Base-by-base conservation (phyloP, 1,140 invertebrate genomes). In the Cephus cinctus region DNA sequence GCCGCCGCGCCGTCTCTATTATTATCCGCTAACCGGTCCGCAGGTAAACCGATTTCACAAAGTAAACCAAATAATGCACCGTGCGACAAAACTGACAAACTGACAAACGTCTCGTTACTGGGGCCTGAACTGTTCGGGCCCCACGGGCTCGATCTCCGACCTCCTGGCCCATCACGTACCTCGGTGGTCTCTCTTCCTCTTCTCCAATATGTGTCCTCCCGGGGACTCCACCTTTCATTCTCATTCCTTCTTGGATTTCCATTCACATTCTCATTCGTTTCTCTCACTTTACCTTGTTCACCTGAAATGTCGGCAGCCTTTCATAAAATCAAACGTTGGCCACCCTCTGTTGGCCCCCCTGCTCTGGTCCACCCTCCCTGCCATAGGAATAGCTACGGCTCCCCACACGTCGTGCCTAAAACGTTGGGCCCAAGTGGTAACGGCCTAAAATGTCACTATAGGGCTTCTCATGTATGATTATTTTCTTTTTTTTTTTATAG, bases 41-140 rank as follows among this genome's bases (percentile, higher is more conserved):
- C 49, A 56, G 54, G 56, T 56, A 61, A 58, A 61, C 46, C 50
- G 51, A 56, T 59, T 59, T 50, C 50, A 58, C 41, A 47, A 54
- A 12, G 41, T 48, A 50, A 50, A 53, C 34, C 49, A 47, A 57
- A 61, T 57, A 61, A 61, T 56, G 53, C 46, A 44, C 51, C 45
- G 22, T 23, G 43, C 47, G 52, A 56, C 48, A 56, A 56, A 53
- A n/a, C n/a, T n/a, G n/a, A n/a, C n/a, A n/a, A n/a, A n/a, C n/a
- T n/a, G n/a, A n/a, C n/a, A n/a, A n/a, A n/a, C n/a, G n/a, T n/a
- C n/a, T n/a, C n/a, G n/a, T n/a, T 27, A 8, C n/a, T 27, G 25
- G 25, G 25, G n/a, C n/a, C n/a, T n/a, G n/a, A n/a, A n/a, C n/a
- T n/a, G n/a, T n/a, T n/a, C n/a, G n/a, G n/a, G n/a, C n/a, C n/a